phyloP scores from a whole-genome alignment of 1,140 invertebrate species.

The Cataglyphis hispanica region DNA sequence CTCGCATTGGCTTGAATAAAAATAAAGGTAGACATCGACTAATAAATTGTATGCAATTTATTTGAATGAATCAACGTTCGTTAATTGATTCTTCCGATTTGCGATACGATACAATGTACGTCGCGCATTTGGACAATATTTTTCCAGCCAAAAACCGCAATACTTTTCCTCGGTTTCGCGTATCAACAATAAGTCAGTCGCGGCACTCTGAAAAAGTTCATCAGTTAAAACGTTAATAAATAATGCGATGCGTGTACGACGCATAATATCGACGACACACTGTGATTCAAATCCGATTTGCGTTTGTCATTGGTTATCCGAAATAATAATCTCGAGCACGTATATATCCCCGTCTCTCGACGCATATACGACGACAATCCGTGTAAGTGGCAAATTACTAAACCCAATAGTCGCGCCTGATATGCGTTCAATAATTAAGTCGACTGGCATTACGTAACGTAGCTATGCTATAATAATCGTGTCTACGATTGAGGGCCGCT shows the following conservation, averaged over 20 bases:
- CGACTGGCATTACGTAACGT: conserved; percentile 75
- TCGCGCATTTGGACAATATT: conserved; percentile 52
- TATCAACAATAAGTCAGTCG: conserved; percentile 49
- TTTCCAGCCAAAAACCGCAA: conserved; percentile 32
- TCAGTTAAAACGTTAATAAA: conserved; percentile 61
- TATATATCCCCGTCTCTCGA: conserved; percentile 56
- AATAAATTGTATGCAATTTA: conserved; percentile 63
- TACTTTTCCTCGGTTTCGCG: conserved; percentile 46
- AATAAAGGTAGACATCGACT: conserved; percentile 50
- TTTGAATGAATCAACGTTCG: conserved; percentile 57
- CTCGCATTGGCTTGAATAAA: conserved; percentile 51
- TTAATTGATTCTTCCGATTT: conserved; percentile 64
- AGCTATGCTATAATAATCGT: conserved; percentile 76
- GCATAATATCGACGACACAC: conserved; percentile 65
- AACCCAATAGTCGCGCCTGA: conserved; percentile 76
- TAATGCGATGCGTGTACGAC: conserved; percentile 37
- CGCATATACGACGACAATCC: conserved; percentile 73
- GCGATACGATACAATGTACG: conserved; percentile 39
- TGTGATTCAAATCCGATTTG: conserved; percentile 71
- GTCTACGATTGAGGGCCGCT: conserved; percentile 76
- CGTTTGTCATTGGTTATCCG: conserved; percentile 74
- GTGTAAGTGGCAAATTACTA: conserved; percentile 77
- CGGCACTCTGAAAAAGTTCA: conserved; percentile 36
- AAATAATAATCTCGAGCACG: conserved; percentile 74
- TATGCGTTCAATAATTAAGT: conserved; percentile 78